Conservation (phyloP, 1,140 invertebrate genomes). For the Metopolophium dirhodum region DNA sequence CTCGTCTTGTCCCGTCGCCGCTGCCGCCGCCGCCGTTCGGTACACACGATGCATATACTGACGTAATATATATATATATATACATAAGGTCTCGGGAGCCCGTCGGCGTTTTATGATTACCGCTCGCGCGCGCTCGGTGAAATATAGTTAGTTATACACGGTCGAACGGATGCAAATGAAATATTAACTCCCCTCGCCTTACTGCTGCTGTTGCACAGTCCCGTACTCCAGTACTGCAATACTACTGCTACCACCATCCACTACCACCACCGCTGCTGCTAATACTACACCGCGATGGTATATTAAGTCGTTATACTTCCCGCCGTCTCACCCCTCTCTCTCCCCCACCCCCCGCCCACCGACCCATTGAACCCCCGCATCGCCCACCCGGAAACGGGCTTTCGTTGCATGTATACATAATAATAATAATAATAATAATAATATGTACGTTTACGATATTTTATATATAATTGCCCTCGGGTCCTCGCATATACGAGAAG, state of each 20-base stretch:
- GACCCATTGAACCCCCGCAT: not conserved
- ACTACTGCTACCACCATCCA: not conserved
- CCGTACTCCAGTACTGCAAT: not conserved
- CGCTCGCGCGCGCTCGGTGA: slow-evolving; percentile 5
- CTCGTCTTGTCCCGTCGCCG: not conserved
- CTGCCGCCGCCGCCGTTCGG: not conserved
- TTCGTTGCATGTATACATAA: not conserved
- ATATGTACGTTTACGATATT: slow-evolving; percentile 7
- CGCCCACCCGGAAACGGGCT: not conserved
- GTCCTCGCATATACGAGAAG: not conserved
- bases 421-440: slow-evolving; percentile 27
- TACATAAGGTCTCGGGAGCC: not conserved
- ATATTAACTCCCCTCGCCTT: slow-evolving; percentile 16
- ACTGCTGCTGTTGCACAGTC: not conserved
- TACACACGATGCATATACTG: not conserved
- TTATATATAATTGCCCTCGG: slow-evolving; percentile 41
- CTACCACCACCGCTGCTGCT: not conserved
- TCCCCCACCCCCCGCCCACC: not conserved
- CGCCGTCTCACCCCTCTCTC: not conserved
- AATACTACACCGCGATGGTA: not conserved
- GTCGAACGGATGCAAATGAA: slow-evolving; percentile 50
- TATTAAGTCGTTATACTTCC: slow-evolving; percentile 45
- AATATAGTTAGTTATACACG: slow-evolving; percentile 17
- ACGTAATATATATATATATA: not conserved
- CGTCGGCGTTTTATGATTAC: slow-evolving; percentile 50